phyloP scores from a whole-genome alignment of 2,888 invertebrate genomes.

The Drosophila stalkeri region DNA sequence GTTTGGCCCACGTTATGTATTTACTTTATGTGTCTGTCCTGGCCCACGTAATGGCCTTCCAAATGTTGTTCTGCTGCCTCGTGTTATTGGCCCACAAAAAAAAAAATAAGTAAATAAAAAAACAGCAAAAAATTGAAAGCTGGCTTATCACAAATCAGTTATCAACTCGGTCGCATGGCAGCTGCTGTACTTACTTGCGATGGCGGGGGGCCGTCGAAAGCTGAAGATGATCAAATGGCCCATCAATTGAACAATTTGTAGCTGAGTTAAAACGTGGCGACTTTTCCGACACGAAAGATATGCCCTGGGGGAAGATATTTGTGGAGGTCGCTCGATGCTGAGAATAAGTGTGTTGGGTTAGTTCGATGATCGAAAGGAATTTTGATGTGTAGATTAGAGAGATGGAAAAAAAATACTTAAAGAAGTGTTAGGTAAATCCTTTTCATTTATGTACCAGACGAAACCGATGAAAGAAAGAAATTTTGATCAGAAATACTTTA shows the following conservation, averaged over 20 bases:
- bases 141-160: slow-evolving; percentile 75
- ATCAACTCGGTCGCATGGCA: slow-evolving; percentile 54
- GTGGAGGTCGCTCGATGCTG: neutral
- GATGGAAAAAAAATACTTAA: neutral
- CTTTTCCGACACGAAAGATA: slow-evolving; percentile 5
- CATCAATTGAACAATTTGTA: slow-evolving; percentile 56
- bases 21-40: slow-evolving; percentile 71
- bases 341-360: too few species aligned
- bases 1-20: slow-evolving; percentile 72
- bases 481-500: too few species aligned
- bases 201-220: neutral
- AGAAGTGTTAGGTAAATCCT: too few species aligned
- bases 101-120: too few species aligned
- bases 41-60: slow-evolving; percentile 41
- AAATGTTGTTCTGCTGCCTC: slow-evolving; percentile 7
- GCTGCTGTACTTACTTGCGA: slow-evolving; percentile 4
- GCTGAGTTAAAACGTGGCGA: slow-evolving; percentile 25
- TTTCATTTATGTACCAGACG: too few species aligned
- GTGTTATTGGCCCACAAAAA: slow-evolving; percentile 30
- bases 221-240: slow-evolving; percentile 44
- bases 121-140: slow-evolving; percentile 60
- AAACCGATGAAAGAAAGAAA: too few species aligned
- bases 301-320: neutral
- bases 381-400: neutral
- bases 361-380: neutral